Evolutionary conservation across 2,797 vertebrate species (phyloP).

Genomic region (Tokudaia muenninki): DNA sequence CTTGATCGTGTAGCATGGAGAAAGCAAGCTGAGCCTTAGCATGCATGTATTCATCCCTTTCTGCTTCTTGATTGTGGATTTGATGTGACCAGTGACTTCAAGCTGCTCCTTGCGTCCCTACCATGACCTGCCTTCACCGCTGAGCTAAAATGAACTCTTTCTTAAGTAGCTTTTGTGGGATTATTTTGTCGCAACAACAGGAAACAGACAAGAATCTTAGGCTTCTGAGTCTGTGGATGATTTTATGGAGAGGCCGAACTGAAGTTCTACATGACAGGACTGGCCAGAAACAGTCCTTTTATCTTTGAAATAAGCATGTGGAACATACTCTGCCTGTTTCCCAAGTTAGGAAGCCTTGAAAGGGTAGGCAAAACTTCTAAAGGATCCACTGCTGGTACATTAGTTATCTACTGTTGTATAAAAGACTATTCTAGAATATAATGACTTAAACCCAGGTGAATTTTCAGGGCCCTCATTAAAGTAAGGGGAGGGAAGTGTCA

Average conservation of each 20-base stretch:
- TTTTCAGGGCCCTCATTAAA: constrained; percentile 19
- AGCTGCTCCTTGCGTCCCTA: background rate
- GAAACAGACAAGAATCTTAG: background rate
- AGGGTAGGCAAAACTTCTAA: background rate
- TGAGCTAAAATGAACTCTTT: background rate
- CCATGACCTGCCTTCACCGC: background rate
- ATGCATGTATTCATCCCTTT: background rate
- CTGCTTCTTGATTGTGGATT: background rate
- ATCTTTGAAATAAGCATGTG: constrained; percentile 39
- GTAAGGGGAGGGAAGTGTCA: background rate
- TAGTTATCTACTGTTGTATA: background rate
- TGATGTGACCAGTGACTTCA: background rate
- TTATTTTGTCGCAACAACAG: background rate
- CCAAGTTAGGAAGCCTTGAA: constrained; percentile 39
- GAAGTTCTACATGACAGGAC: background rate
- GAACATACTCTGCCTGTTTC: background rate
- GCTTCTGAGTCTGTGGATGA: background rate
- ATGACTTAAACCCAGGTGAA: background rate
- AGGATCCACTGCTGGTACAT: background rate
- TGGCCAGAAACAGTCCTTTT: constrained; percentile 40
- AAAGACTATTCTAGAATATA: constrained; percentile 37
- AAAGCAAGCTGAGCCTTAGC: background rate
- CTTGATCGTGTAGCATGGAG: background rate
- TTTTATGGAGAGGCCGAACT: background rate
- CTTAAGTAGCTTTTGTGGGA: background rate